Conservation (phyloP, 1,140 invertebrate genomes). For the Drosophila miranda region DNA sequence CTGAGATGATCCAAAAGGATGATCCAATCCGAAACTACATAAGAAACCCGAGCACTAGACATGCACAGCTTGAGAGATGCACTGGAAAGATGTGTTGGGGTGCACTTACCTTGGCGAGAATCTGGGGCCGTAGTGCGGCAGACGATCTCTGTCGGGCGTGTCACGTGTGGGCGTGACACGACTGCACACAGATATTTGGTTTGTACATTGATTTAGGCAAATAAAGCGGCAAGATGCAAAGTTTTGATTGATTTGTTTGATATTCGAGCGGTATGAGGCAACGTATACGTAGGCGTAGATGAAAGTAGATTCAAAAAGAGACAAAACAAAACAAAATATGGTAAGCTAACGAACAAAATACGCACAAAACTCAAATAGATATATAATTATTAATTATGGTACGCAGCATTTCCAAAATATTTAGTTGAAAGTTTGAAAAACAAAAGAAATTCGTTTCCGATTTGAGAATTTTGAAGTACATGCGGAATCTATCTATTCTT, state of each 20-base stretch:
- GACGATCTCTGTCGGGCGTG: conserved; percentile 87
- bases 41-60: conserved; percentile 23
- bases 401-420: conserved; percentile 76
- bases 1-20: background rate
- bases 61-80: conserved; percentile 53
- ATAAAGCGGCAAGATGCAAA: conserved; percentile 77
- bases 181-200: conserved; percentile 83
- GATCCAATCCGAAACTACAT: conserved; percentile 15
- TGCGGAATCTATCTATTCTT: conserved; percentile 71
- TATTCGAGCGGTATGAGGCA: conserved; percentile 61
- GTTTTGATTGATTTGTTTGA: conserved; percentile 36
- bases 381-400: conserved; percentile 26
- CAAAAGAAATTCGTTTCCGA: conserved; percentile 44
- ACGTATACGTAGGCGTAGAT: conserved; percentile 73
- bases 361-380: conserved; percentile 3
- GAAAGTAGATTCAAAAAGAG: conserved; percentile 68
- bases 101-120: conserved; percentile 90
- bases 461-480: conserved; percentile 58
- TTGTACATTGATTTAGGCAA: conserved; percentile 45
- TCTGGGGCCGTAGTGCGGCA: conserved; percentile 93
- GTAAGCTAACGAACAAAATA: conserved; percentile 67
- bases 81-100: conserved; percentile 12
- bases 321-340: conserved; percentile 53
- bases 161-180: conserved; percentile 92
- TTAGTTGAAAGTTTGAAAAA: conserved; percentile 47